Evolutionary conservation across 2,797 vertebrate species (phyloP), one percentile per base, ranked within the genome.

Genomic region (Syngnathus rostellatus): DNA sequence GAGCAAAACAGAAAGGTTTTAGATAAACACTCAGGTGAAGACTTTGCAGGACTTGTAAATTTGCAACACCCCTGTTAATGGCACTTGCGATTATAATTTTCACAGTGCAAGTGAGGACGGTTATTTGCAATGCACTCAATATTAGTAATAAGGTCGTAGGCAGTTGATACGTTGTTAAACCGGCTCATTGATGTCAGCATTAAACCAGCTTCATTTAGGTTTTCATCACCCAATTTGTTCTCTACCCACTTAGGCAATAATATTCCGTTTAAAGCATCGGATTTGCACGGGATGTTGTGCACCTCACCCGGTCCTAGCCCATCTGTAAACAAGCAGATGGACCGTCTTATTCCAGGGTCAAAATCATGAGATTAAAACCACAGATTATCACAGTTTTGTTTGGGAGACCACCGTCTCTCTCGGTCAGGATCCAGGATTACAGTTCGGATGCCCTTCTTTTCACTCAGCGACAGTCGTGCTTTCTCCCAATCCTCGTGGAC

Each of bases 341-440:
- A 59, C 75, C 74, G 84, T 84, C 88, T 90, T 88, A 90, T 77
- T 79, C 46, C 76, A 68, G 75, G 82, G 81, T 86, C 81, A 83
- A 59, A 68, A 69, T 77, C 70, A 39, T 21, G 55, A 76, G 85
- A 87, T 89, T 85, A 86, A 66, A 60, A 68, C 69, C 66, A 62
- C 70, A 70, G 87, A 88, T 89, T 89, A 88, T 89, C 73, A 85
- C 83, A 78, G 81, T 72, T 82, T 77, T 80, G 68, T 82, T 75
- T 78, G 71, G 40, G 76, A 79, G 79, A 82, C 77, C 54, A 68
- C 76, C 58, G 68, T 67, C 68, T 64, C 67, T 67, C 68, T 64
- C 67, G 37, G 71, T 64, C 69, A 19, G 37, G n/a, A 64, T 72
- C 62, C 64, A 72, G 67, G 79, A 87, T 87, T 82, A 81, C 16